Base-by-base conservation (phyloP, 2,797 vertebrate genomes). In the Phoebastria nigripes region DNA sequence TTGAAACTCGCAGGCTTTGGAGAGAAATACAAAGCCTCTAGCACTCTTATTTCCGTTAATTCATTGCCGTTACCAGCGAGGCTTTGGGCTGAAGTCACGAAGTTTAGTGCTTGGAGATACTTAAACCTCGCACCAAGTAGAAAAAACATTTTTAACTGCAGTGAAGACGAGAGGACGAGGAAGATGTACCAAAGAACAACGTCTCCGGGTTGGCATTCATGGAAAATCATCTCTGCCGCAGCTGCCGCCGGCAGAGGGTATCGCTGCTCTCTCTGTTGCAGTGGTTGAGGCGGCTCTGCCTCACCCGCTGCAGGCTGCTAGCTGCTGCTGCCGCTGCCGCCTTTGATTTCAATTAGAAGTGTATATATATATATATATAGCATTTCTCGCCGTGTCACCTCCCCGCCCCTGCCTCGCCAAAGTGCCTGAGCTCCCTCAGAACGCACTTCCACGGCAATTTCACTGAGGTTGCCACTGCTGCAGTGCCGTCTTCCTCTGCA, bases 381-480 rank as follows among this genome's bases (percentile, higher is more conserved):
- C 19, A 10, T 29, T 77, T 65, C 8, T 44, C 1, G 18, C 74
- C 18, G 9, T 16, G 6, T 20, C 28, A 6, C 12, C 11, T 35
- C 19, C 15, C 21, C 4, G 7, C 39, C 54, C 11, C 11, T 59
- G 58, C 14, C 39, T 65, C 2, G 3, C 14, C 28, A 2, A 18
- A 21, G 21, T 21, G 12, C n/a, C 19, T 7, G 44, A 47, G 25
- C 37, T 63, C n/a, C 11, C 7, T n/a, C 42, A 31, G 70, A 5
- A 9, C 1, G 9, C 33, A 4, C 51, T 42, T 14, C 14, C 42
- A 6, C 1, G 1, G 12, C 16, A 11, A 0, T 22, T 18, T 31
- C 31, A 5, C 15, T 3, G 29, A 10, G 10, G 19, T 6, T n/a
- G 67, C 12, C 6, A 2, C 35, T 16, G 28, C 12, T 28, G 61